Conservation (phyloP, 2,113 vertebrate species). For the Clinocottus analis region DNA sequence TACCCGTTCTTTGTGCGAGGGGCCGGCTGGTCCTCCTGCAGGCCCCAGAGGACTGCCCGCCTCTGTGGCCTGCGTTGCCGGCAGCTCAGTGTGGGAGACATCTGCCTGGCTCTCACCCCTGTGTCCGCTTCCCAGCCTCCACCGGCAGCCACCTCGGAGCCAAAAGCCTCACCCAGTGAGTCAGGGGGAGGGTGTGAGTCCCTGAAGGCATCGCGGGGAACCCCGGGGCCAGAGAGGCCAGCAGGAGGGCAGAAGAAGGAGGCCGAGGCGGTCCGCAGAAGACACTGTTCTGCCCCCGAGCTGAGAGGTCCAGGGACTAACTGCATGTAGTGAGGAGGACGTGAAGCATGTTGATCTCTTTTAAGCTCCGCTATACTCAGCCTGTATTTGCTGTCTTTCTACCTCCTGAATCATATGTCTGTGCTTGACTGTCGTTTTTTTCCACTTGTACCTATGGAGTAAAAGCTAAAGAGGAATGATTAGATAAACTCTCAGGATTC, state of each 20-base stretch:
- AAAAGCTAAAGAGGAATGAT: constrained; percentile 8
- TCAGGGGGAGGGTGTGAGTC: constrained; percentile 8
- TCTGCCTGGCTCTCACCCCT: constrained; percentile 83
- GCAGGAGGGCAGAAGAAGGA: constrained; percentile 15
- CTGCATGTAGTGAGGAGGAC: constrained; percentile 28
- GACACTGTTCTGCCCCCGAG: constrained; percentile 80
- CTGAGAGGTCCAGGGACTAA: constrained; percentile 42
- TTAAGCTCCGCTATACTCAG: constrained; percentile 38
- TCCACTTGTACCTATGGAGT: constrained; percentile 17
- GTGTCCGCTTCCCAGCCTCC: constrained; percentile 33
- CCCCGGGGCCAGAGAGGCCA: neutral
- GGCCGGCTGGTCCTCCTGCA: constrained; percentile 84
- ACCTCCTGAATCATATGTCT: constrained; percentile 62
- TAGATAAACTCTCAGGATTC: constrained; percentile 44
- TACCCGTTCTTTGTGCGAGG: constrained; percentile 84
- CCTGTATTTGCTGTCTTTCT: constrained; percentile 55
- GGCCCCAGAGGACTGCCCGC: constrained; percentile 78
- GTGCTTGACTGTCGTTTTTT: constrained; percentile 32
- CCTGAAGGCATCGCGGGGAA: neutral
- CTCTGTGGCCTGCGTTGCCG: constrained; percentile 82
- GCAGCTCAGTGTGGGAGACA: constrained; percentile 81
- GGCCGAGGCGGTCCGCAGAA: constrained; percentile 54
- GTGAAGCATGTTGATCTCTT: constrained; percentile 14
- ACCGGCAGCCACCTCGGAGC: constrained; percentile 1
- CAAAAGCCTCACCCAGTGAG: neutral